Evolutionary conservation across 1,140 invertebrate genomes (phyloP), one percentile per base, ranked within the genome.

Genomic region (Portunus trituberculatus): DNA sequence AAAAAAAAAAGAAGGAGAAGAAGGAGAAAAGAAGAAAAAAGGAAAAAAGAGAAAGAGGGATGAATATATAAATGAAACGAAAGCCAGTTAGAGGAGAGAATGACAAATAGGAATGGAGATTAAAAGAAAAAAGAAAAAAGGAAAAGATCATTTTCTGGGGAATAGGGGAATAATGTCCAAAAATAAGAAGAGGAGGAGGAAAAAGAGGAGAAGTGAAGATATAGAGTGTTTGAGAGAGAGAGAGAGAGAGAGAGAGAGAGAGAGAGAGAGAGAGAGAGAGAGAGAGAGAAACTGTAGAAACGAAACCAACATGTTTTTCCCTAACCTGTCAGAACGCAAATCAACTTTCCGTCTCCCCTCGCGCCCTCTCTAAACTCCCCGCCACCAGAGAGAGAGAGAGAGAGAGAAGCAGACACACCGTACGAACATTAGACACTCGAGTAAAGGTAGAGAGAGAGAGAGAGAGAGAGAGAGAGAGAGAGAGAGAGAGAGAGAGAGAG

Each of bases 221-320:
- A 32, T n/a, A 16, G 86, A 88, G 45, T 29, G 86, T 16, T 12
- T 25, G 67, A 76, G 67, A 76, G 67, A 76, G 67, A 76, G 67
- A 76, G 67, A 76, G 67, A 76, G 67, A 76, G 67, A 76, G 67
- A 76, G 67, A 76, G 67, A 76, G 67, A 76, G 67, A 76, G 67
- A 76, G 67, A 76, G 67, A 76, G 67, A 76, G 67, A 76, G 67
- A 76, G 67, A 76, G 67, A 76, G 67, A 76, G 67, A 76, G 67
- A 76, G 67, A 76, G 67, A 76, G 67, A 76, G 67, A 76, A 20
- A 76, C 12, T n/a, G 67, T 76, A 76, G 67, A 76, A 76, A 76
- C 67, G 67, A 76, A 76, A 76, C 67, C 67, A 76, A 76, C 67
- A 76, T 76, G 67, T 76, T 76, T 76, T 76, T 76, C 67, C 67